Evolutionary conservation across 2,888 invertebrate genomes (phyloP), one percentile per base, ranked within the genome.

Genomic region (Seladonia tumulorum): DNA sequence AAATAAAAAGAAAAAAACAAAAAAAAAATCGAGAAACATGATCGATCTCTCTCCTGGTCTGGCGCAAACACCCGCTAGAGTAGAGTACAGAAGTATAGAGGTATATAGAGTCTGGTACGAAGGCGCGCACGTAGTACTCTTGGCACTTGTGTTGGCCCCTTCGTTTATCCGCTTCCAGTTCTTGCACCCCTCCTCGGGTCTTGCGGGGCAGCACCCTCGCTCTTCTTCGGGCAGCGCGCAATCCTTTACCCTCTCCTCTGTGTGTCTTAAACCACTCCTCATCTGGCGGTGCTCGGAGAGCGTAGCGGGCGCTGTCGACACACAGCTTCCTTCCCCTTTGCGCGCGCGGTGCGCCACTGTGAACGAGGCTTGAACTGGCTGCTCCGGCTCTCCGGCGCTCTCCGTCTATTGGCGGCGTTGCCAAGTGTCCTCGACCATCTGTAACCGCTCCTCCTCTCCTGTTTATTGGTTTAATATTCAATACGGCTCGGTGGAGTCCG

Each of bases 391-490:
- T 63, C 57, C 57, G 63, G 63, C 63, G 57, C 57, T 57, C 12
- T 84, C 86, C 78, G 89, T 89, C 83, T 88, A 88, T 89, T 86
- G 88, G 91, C 92, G 87, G 87, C 90, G 92, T 92, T 92, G 92
- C 92, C 92, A 92, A 92, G 92, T 92, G 90, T 88, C 88, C 89
- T 87, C 91, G 89, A 90, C 92, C 92, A 92, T 92, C 91, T 91
- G 92, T 91, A 92, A 91, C 91, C 88, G 89, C 86, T 88, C 90
- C 90, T 90, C 88, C 86, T 88, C 88, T 80, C 83, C 89, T 90
- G 91, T 92, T 92, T 92, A 92, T 92, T 92, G 92, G 92, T 92
- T 92, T 92, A 92, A 92, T 92, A 92, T 92, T 92, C 92, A 92
- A 92, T 92, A 91, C 89, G 91, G 87, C 91, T 89, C 87, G 88